These are phyloP conservation scores for Cotesia glomerata DNA, from an alignment of 1,140 invertebrate genomes.

Conservation along the genomic window DNA sequence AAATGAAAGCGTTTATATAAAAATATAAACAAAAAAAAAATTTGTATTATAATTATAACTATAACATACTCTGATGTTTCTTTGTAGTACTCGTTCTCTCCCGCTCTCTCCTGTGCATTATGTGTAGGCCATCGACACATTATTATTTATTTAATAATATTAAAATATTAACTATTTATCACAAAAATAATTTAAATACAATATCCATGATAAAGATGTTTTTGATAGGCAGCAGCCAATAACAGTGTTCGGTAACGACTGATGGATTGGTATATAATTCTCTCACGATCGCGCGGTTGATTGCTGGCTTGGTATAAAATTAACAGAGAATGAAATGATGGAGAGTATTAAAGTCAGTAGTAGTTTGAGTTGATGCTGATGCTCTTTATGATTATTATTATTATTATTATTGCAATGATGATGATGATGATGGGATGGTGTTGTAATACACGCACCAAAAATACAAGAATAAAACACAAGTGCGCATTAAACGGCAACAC, in stretches of 20 bases:
- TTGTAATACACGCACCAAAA: conserved; percentile 27
- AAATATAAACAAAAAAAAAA: conserved; percentile 26
- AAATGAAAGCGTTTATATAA: not conserved
- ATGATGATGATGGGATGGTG: not conserved
- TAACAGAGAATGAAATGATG: no score
- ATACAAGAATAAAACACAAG: conserved; percentile 36
- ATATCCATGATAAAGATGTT: not conserved
- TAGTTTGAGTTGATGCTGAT: no score
- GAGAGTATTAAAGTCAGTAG: no score
- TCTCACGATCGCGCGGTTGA: no score
- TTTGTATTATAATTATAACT: conserved; percentile 34
- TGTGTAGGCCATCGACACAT: conserved; percentile 44
- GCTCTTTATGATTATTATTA: no score
- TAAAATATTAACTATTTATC: not conserved
- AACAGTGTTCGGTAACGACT: no score
- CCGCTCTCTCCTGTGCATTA: conserved; percentile 55
- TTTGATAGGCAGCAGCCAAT: no score
- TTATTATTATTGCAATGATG: not conserved
- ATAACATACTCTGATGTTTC: conserved; percentile 52
- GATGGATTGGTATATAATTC: no score
- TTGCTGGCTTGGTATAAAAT: no score
- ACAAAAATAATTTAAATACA: not conserved
- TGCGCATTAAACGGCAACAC: conserved; percentile 35
- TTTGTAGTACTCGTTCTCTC: conserved; percentile 41
- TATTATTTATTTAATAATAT: conserved; percentile 21